Conservation (phyloP, 2,888 invertebrate genomes). For the Conops quadrifasciatus region DNA sequence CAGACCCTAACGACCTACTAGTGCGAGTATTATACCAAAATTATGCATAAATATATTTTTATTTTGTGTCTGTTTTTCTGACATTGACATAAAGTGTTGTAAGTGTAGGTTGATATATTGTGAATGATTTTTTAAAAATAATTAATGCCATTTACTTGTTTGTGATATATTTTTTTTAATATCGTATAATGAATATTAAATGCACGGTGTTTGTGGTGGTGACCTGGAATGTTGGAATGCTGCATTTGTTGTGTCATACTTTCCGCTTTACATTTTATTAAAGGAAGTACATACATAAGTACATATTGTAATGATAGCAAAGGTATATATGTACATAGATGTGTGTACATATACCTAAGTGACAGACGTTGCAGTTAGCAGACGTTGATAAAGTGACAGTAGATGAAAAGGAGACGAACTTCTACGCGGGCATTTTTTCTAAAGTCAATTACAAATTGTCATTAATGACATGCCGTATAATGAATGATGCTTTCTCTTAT, state of each 20-base stretch:
- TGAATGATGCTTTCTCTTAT: too few relatives aligned
- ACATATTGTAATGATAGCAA: slow-evolving; percentile 8
- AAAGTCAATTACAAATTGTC: too few relatives aligned
- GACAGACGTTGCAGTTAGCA: too few relatives aligned
- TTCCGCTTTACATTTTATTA: slow-evolving; percentile 1
- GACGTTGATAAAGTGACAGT: neutral
- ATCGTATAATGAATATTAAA: slow-evolving; percentile 13
- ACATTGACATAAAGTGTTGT: slow-evolving; percentile 28
- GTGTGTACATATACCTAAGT: too few relatives aligned
- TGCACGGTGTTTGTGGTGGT: slow-evolving; percentile 17
- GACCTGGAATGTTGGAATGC: slow-evolving; percentile 4
- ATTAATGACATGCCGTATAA: too few relatives aligned
- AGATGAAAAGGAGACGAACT: neutral
- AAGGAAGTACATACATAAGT: neutral
- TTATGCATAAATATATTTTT: too few relatives aligned
- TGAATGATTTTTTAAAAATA: too few relatives aligned
- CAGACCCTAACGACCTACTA: too few relatives aligned
- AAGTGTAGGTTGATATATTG: neutral
- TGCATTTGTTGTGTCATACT: neutral
- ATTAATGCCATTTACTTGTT: neutral
- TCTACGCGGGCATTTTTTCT: neutral
- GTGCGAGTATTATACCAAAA: too few relatives aligned
- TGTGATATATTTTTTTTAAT: slow-evolving; percentile 24
- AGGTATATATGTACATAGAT: too few relatives aligned
- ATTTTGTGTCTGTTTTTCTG: slow-evolving; percentile 5